Conservation (phyloP, 2,888 invertebrate genomes). For the Lepetodrilus schrolli region DNA sequence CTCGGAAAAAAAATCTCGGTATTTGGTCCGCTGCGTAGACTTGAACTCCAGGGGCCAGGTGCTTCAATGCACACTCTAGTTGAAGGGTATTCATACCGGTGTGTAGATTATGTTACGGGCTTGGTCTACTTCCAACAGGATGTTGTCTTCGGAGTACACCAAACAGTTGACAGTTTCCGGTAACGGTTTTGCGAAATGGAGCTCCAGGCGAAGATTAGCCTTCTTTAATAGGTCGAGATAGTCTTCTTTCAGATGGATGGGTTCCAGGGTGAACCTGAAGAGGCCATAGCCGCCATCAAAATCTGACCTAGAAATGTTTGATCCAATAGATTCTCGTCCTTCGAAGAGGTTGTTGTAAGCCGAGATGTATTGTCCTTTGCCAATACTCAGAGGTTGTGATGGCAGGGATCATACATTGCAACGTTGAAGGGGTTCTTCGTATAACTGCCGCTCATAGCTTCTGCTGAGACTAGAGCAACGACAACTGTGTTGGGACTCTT, state of each 20-base stretch:
- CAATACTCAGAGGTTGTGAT: slow-evolving; percentile 4
- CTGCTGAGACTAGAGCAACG: neutral
- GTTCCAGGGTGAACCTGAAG: slow-evolving; percentile 11
- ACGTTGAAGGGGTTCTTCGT: slow-evolving; percentile 32
- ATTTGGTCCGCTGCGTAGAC: neutral
- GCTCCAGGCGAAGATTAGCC: neutral
- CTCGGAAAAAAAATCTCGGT: neutral
- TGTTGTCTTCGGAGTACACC: slow-evolving; percentile 16
- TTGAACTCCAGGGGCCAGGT: neutral
- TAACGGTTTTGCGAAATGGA: neutral
- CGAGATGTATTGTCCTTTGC: neutral
- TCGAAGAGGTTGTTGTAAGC: neutral
- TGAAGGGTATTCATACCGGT: neutral
- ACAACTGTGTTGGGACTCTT: neutral
- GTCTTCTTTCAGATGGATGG: neutral
- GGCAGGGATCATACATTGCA: neutral
- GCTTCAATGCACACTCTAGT: neutral
- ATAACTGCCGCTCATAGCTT: slow-evolving; percentile 28
- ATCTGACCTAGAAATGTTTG: neutral
- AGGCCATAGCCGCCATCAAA: neutral
- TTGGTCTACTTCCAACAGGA: slow-evolving; percentile 27
- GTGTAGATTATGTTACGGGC: neutral
- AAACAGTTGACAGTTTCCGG: neutral
- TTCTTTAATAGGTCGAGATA: neutral
- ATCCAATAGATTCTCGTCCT: neutral